Evolutionary conservation across 2,113 vertebrate species (phyloP).

Genomic region (Psettodes erumei): DNA sequence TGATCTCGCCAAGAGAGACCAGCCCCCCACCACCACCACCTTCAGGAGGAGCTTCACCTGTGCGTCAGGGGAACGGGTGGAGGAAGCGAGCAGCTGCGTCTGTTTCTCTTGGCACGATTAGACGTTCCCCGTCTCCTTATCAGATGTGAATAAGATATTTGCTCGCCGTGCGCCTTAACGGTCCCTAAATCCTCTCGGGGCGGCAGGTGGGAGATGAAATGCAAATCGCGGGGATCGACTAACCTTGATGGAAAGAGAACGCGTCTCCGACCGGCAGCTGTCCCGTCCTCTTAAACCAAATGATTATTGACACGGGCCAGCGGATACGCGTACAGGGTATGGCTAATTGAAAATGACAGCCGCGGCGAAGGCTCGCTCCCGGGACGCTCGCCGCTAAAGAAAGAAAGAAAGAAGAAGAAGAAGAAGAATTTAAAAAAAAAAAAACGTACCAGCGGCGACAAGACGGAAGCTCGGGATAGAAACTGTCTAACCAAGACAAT

Average conservation of each 20-base stretch:
- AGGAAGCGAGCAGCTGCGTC: constrained; percentile 62
- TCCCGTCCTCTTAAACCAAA: constrained; percentile 46
- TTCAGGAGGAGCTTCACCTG: constrained; percentile 54
- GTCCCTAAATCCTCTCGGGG: constrained; percentile 44
- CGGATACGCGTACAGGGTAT: constrained; percentile 46
- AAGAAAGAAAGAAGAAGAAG: too few relatives aligned
- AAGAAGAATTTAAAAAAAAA: too few relatives aligned
- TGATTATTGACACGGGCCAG: constrained; percentile 66
- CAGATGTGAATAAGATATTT: constrained; percentile 66
- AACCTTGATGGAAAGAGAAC: constrained; percentile 63
- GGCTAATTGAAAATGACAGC: constrained; percentile 79
- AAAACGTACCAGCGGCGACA: constrained; percentile 46
- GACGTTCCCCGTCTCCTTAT: constrained; percentile 56
- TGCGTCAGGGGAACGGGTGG: constrained; percentile 39
- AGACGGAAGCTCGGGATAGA: constrained; percentile 36
- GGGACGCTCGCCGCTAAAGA: constrained; percentile 45
- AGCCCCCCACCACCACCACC: too few relatives aligned
- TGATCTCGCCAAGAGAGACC: constrained; percentile 20
- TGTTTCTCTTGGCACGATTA: constrained; percentile 49
- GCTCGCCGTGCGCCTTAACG: constrained; percentile 56
- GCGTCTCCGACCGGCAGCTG: constrained; percentile 61
- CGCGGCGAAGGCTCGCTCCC: constrained; percentile 38
- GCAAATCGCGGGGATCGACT: constrained; percentile 51
- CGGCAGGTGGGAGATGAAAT: constrained; percentile 64
- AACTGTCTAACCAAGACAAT: constrained; percentile 57